Conservation (phyloP, 2,888 invertebrate genomes). For the Subacronicta megacephala region DNA sequence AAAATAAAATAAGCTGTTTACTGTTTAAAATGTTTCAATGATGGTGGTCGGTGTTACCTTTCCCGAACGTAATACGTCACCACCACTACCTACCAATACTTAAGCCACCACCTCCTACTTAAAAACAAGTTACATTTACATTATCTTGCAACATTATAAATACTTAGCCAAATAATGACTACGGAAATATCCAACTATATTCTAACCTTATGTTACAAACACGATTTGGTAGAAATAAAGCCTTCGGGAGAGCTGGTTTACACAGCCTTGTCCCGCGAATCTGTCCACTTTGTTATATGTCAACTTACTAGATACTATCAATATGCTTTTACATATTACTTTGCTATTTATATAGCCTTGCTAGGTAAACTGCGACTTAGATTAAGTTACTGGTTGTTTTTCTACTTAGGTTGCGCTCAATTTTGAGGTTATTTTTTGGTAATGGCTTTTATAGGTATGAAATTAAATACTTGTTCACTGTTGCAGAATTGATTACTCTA, state of each 20-base stretch:
- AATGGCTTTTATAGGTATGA: no score
- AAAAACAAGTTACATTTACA: no score
- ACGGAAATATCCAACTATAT: conserved; percentile 11
- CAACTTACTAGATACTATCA: conserved; percentile 1
- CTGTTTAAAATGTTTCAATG: no score
- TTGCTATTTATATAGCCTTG: conserved; percentile 7
- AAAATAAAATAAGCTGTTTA: background rate
- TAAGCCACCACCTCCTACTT: no score
- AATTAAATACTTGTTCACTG: no score
- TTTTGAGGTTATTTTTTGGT: background rate
- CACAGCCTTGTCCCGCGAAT: conserved; percentile 21
- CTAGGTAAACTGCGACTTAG: conserved; percentile 11
- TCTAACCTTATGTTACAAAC: conserved; percentile 21
- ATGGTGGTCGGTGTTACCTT: no score
- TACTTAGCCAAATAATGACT: no score
- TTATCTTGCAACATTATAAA: no score
- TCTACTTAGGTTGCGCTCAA: background rate
- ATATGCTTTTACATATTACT: conserved; percentile 7
- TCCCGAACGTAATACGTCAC: no score
- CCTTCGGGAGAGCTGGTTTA: conserved; percentile 26
- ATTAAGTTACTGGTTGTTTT: conserved; percentile 1
- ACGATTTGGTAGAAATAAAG: conserved; percentile 18
- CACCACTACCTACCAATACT: no score
- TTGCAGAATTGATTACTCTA: no score
- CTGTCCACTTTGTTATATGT: conserved; percentile 3